phyloP scores from a whole-genome alignment of 2,797 vertebrate genomes.

The Chelmon rostratus region DNA sequence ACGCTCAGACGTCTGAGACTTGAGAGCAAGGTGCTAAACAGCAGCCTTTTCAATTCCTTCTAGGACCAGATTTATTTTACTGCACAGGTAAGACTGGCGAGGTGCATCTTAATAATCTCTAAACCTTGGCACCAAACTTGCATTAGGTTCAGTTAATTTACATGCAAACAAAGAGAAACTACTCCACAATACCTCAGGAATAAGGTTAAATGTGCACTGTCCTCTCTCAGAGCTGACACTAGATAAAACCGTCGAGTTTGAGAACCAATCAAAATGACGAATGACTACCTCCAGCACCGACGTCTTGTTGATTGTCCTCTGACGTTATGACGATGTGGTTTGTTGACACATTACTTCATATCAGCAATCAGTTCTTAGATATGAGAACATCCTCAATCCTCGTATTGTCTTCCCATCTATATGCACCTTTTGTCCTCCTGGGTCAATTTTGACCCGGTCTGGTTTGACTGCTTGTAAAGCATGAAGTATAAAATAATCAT shows the following conservation, averaged over 20 bases:
- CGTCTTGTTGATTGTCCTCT: conserved; percentile 17
- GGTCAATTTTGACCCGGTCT: too few relatives aligned
- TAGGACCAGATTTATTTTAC: not conserved
- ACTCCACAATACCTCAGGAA: not conserved
- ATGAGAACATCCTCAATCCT: not conserved
- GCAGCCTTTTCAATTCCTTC: not conserved
- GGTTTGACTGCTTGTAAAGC: too few relatives aligned
- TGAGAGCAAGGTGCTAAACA: not conserved
- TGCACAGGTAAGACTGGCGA: not conserved
- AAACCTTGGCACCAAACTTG: not conserved
- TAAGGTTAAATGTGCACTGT: not conserved
- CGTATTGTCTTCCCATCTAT: too few relatives aligned
- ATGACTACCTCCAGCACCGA: not conserved
- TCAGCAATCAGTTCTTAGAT: not conserved
- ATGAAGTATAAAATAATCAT: too few relatives aligned
- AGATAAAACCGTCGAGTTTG: not conserved
- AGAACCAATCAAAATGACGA: not conserved
- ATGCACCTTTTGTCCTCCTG: too few relatives aligned
- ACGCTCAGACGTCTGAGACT: not conserved
- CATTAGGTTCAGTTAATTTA: not conserved
- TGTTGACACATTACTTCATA: not conserved
- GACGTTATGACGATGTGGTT: not conserved
- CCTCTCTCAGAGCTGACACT: not conserved
- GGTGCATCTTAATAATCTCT: not conserved
- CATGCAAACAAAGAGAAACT: not conserved